Percentiles rank a stretch among this genome's conserved stretches.
Evolutionary conservation across 2,797 vertebrate genomes (phyloP).

Genomic region (Denticeps clupeoides): DNA sequence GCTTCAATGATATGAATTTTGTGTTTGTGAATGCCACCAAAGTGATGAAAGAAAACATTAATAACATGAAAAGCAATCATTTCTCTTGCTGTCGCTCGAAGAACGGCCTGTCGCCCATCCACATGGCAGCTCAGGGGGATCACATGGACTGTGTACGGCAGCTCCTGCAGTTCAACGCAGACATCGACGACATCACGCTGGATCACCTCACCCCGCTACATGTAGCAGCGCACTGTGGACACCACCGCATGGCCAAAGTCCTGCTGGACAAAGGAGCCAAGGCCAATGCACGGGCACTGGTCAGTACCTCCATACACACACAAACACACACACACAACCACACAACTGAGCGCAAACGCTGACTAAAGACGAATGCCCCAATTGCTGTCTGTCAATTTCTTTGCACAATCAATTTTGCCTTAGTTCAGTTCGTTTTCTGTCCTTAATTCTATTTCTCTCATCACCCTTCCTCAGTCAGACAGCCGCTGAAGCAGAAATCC

Average conservation of each 20-base stretch:
- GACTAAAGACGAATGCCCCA: too few relatives aligned
- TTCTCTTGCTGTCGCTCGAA: constrained; percentile 29
- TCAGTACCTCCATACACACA: constrained; percentile 45
- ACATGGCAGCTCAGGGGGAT: constrained; percentile 95
- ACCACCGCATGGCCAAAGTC: constrained; percentile 90
- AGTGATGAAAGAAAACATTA: too few relatives aligned
- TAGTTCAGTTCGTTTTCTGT: too few relatives aligned
- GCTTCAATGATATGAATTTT: too few relatives aligned
- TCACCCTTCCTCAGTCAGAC: not conserved
- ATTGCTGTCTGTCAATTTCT: too few relatives aligned
- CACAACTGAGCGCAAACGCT: too few relatives aligned
- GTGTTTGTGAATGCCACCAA: too few relatives aligned
- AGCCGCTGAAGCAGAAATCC: not conserved
- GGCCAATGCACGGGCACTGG: constrained; percentile 86
- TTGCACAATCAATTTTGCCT: too few relatives aligned
- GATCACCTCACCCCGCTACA: constrained; percentile 93
- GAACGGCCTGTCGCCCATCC: constrained; percentile 93
- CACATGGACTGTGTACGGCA: constrained; percentile 90
- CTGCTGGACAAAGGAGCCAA: constrained; percentile 93
- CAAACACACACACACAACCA: not conserved
- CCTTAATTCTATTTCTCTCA: too few relatives aligned
- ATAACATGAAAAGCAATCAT: too few relatives aligned
- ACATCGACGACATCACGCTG: constrained; percentile 92
- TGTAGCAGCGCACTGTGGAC: constrained; percentile 93
- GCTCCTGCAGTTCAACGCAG: constrained; percentile 82